These are phyloP conservation scores for Trichogramma pretiosum DNA, from an alignment of 1,140 invertebrate species.

Conservation along the genomic window DNA sequence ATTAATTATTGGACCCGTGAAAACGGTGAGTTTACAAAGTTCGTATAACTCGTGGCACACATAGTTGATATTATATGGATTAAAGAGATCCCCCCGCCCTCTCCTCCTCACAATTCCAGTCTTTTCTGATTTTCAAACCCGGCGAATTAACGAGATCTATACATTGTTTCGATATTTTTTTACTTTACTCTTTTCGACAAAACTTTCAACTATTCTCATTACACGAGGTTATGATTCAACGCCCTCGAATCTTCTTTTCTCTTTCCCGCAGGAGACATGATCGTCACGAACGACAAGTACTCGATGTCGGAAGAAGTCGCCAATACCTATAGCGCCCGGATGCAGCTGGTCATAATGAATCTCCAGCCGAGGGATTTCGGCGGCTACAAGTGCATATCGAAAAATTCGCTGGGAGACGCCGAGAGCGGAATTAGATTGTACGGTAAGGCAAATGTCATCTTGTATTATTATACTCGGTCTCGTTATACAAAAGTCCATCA, in stretches of 20 bases:
- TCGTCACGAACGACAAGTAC: slow-evolving; percentile 74
- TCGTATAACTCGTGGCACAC: no score
- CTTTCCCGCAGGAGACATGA: slow-evolving; percentile 66
- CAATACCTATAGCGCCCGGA: slow-evolving; percentile 70
- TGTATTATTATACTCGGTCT: no score
- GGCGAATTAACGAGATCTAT: not conserved
- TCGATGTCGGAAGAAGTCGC: slow-evolving; percentile 62
- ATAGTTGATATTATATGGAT: no score
- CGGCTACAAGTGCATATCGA: slow-evolving; percentile 85
- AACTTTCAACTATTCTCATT: no score
- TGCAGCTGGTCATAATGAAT: slow-evolving; percentile 67
- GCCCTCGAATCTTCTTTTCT: slow-evolving; percentile 15
- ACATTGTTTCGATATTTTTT: not conserved
- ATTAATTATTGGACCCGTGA: slow-evolving; percentile 83
- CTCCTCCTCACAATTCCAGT: no score
- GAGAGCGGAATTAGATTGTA: slow-evolving; percentile 80
- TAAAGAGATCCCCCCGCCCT: no score
- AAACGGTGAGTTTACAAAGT: slow-evolving; percentile 57
- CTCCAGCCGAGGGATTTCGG: slow-evolving; percentile 73
- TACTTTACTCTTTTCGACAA: no score
- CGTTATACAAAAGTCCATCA: no score
- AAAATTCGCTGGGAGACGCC: slow-evolving; percentile 83
- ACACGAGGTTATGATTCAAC: no score
- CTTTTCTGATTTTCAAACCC: not conserved
- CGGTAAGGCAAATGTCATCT: slow-evolving; percentile 52